Base-by-base conservation (phyloP, 2,797 vertebrate species). In the Eidolon dupreanum region DNA sequence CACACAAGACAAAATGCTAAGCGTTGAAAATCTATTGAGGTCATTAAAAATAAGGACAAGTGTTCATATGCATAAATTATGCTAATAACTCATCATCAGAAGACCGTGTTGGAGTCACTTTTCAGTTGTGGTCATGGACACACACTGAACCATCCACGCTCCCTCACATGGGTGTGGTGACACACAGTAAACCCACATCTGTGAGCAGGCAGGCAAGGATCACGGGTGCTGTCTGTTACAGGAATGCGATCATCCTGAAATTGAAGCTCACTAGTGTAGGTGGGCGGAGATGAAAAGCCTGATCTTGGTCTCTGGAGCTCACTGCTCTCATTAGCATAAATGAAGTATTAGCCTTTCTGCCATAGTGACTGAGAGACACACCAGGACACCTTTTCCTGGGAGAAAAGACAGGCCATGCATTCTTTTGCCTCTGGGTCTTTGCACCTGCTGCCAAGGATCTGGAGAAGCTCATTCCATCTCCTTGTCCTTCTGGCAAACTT, bases 1-100 rank as follows among this genome's bases (percentile, higher is more conserved):
- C 38, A 94, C 4, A 77, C 55, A 84, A 91, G 89, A 85, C 87
- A 98, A 96, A 89, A 92, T 88, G 84, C 70, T 94, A 86, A 94
- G 70, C 88, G 51, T 9, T 84, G 61, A 88, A 94, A 95, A 83
- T 87, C 81, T 96, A 94, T 17, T 96, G 90, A 91, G 83, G 79
- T 81, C 87, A 71, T 79, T 94, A 97, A 88, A 86, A 94, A 84
- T 86, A 82, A 68, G 74, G 88, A 82, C 38, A 86, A 89, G 28
- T 55, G 33, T 57, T 91, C 38, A 20, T 26, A 26, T 12, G 79
- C 0, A 53, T 19, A 90, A 90, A 82, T 51, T 65, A 78, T 43
- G 73, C 71, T 55, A 70, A n/a, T 63, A 57, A 96, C 7, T 31
- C 85, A 83, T 46, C 51, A 75, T 90, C 20, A 57, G 36, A 79